Percentiles rank a stretch among this genome's conserved stretches.
Evolutionary conservation across 2,797 vertebrate genomes (phyloP).

Genomic region (Oryzias sinensis): DNA sequence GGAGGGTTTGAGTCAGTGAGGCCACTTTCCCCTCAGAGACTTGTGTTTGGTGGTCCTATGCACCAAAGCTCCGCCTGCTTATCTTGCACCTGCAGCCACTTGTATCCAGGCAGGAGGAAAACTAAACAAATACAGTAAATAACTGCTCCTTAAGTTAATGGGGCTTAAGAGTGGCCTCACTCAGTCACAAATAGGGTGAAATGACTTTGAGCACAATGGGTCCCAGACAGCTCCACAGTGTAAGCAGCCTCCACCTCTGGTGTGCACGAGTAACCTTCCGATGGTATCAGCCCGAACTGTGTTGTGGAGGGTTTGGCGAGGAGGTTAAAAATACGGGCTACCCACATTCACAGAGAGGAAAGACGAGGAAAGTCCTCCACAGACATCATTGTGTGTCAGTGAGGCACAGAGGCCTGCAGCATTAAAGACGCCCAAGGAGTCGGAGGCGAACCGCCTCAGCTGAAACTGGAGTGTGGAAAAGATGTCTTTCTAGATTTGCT

Average conservation of each 20-base stretch:
- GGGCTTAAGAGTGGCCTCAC: slow-evolving; percentile 40
- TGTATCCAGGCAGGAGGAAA: slow-evolving; percentile 16
- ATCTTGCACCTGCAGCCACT: slow-evolving; percentile 56
- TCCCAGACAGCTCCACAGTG: slow-evolving; percentile 18
- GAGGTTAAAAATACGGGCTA: slow-evolving; percentile 67
- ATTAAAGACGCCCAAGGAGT: slow-evolving; percentile 61
- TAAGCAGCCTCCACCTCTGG: slow-evolving; percentile 16
- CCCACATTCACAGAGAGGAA: slow-evolving; percentile 59
- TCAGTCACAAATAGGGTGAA: slow-evolving; percentile 41
- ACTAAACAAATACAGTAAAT: slow-evolving; percentile 58
- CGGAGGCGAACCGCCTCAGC: slow-evolving; percentile 49
- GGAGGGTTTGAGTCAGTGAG: neutral
- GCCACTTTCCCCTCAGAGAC: slow-evolving; percentile 31
- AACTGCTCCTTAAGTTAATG: slow-evolving; percentile 47
- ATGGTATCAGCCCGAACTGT: slow-evolving; percentile 54
- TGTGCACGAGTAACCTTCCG: slow-evolving; percentile 38
- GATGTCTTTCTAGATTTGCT: slow-evolving; percentile 21
- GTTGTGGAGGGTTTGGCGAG: slow-evolving; percentile 39
- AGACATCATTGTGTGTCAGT: slow-evolving; percentile 57
- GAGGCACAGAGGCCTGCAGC: slow-evolving; percentile 36
- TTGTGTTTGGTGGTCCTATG: slow-evolving; percentile 34
- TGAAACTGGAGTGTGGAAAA: slow-evolving; percentile 44
- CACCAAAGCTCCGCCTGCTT: slow-evolving; percentile 21
- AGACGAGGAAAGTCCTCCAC: slow-evolving; percentile 51
- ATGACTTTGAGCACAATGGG: slow-evolving; percentile 34